Evolutionary conservation across 1,140 invertebrate species (phyloP).

Genomic region (Drosophila parvula): DNA sequence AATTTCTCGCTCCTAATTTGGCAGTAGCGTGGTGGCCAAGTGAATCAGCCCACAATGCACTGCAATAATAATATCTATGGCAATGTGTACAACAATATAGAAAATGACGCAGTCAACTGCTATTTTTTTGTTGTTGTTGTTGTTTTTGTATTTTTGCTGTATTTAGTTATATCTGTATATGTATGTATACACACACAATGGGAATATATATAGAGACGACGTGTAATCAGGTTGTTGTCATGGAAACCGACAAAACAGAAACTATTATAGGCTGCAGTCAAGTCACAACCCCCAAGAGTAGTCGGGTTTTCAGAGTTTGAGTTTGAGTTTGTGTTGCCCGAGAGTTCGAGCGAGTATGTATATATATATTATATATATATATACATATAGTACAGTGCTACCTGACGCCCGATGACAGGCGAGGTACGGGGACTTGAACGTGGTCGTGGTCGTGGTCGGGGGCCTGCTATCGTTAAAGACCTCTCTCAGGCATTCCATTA

Average conservation of each 20-base stretch:
- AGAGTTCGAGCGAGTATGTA: conserved; percentile 8
- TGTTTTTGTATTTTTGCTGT: neutral
- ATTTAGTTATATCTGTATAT: conserved; percentile 13
- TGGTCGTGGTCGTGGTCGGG: neutral
- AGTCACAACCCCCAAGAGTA: conserved; percentile 35
- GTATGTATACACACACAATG: conserved; percentile 3
- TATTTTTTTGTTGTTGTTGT: conserved; percentile 14
- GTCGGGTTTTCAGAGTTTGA: conserved; percentile 23
- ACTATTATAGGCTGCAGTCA: conserved; percentile 45
- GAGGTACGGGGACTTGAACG: too few species aligned
- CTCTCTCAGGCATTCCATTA: neutral
- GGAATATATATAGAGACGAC: conserved; percentile 2
- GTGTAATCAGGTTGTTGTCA: conserved; percentile 70
- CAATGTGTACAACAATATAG: conserved; percentile 5
- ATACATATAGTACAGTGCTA: conserved; percentile 36
- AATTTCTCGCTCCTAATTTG: conserved; percentile 76
- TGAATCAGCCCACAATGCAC: conserved; percentile 67
- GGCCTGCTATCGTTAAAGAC: neutral
- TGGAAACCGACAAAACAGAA: conserved; percentile 66
- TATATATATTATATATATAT: conserved; percentile 1
- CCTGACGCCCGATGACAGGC: conserved; percentile 23
- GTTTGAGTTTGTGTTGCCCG: neutral
- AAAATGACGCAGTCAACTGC: conserved; percentile 54
- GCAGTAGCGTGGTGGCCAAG: conserved; percentile 46
- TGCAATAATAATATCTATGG: conserved; percentile 53